Conservation (phyloP, 2,888 invertebrate genomes). For the Drosophila demipolita region DNA sequence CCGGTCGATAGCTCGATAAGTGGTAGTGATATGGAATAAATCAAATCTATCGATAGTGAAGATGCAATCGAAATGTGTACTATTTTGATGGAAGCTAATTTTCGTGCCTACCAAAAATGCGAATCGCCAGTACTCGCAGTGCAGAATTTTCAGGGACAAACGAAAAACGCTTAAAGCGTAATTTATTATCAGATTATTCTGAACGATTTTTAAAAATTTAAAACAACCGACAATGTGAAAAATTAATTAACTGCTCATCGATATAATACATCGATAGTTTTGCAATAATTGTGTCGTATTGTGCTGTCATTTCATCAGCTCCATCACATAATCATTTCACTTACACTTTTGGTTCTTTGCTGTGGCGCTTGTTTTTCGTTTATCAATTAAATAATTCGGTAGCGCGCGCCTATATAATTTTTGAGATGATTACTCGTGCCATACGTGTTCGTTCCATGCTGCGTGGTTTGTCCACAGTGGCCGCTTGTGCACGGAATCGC, state of each 20-base stretch:
- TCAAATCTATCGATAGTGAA: constrained; percentile 24
- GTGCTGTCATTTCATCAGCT: constrained; percentile 66
- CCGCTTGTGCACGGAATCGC: constrained; percentile 42
- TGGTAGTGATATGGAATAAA: constrained; percentile 16
- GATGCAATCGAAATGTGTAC: neutral
- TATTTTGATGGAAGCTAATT: neutral
- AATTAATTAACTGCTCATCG: constrained; percentile 8
- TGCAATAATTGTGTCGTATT: constrained; percentile 10
- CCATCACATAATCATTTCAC: constrained; percentile 73
- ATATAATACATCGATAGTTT: constrained; percentile 26
- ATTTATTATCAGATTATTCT: neutral
- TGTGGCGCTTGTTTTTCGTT: constrained; percentile 34
- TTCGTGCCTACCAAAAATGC: neutral
- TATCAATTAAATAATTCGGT: constrained; percentile 37
- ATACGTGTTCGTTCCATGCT: constrained; percentile 59
- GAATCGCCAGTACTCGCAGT: neutral
- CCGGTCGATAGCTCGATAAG: constrained; percentile 21
- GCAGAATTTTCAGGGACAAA: no score
- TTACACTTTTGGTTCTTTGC: constrained; percentile 41
- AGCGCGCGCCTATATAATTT: constrained; percentile 12
- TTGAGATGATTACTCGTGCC: constrained; percentile 59
- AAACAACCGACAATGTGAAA: neutral
- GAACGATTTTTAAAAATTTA: neutral
- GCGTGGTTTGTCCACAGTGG: constrained; percentile 56
- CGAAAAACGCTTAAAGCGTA: neutral